Evolutionary conservation across 2,113 vertebrate species (phyloP).

Genomic region (Pelmatolapia mariae): DNA sequence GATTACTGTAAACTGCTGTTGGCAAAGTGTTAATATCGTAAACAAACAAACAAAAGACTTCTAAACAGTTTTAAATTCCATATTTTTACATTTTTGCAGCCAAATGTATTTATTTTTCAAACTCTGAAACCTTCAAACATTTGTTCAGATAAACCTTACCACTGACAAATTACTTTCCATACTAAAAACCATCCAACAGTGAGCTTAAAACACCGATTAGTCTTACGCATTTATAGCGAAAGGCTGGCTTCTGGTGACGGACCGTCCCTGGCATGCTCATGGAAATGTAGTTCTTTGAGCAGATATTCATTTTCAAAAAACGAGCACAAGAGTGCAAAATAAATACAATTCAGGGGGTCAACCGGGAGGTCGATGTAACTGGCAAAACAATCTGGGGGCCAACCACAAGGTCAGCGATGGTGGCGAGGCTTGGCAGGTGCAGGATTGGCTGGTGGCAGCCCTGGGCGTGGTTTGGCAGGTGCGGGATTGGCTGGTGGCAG

Average conservation of each 20-base stretch:
- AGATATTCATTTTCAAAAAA: background rate
- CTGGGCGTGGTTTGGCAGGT: rapidly evolving
- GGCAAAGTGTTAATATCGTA: background rate
- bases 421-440: background rate
- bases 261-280: rapidly evolving
- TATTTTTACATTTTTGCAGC: background rate
- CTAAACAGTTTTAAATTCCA: background rate
- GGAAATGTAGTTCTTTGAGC: slow-evolving; percentile 15
- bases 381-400: background rate
- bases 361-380: background rate
- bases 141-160: background rate
- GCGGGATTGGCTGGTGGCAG: background rate
- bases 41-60: rapidly evolving
- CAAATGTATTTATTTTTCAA: background rate
- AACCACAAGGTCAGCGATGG: background rate
- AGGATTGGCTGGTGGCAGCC: rapidly evolving
- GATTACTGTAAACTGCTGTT: background rate
- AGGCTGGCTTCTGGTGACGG: slow-evolving; percentile 5
- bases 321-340: background rate
- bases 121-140: background rate
- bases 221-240: slow-evolving; percentile 64
- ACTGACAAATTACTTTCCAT: rapidly evolving
- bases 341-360: background rate
- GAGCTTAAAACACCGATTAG: background rate
- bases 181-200: background rate